Percentiles rank a stretch among this genome's conserved stretches.
Conservation (phyloP, 2,113 vertebrate species). For the Romanogobio albipinnatus region DNA sequence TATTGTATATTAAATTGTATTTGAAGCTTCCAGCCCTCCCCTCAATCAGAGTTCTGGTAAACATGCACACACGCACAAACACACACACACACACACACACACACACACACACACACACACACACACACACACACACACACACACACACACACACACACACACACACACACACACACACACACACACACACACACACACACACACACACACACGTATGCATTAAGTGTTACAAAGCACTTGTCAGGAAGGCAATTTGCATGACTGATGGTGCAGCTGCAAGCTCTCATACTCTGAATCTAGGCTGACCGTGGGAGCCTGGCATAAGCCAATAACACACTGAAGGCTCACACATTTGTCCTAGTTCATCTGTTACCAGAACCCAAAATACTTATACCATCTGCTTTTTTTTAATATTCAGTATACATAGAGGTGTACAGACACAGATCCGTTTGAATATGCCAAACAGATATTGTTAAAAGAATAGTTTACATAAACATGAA, state of each 20-base stretch:
- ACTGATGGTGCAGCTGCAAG: constrained; percentile 67
- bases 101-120: background rate
- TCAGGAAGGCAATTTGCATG: constrained; percentile 72
- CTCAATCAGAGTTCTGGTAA: background rate
- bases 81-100: background rate
- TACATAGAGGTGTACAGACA: background rate
- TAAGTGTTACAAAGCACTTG: constrained; percentile 72
- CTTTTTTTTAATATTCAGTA: background rate
- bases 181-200: background rate
- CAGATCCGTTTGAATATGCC: background rate
- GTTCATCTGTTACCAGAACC: background rate
- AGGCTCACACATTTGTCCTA: background rate
- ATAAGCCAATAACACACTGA: constrained; percentile 29
- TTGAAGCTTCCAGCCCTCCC: background rate
- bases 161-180: background rate
- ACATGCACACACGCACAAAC: background rate
- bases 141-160: background rate
- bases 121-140: background rate
- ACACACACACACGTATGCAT: background rate
- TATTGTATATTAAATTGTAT: background rate
- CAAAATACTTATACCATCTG: background rate
- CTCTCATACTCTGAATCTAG: constrained; percentile 42
- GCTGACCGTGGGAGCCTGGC: constrained; percentile 51
- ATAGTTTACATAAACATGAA: no score
- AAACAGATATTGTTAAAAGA: background rate